These are phyloP conservation scores for Spilosoma lubricipeda DNA, from an alignment of 2,888 invertebrate genomes.

Conservation along the genomic window DNA sequence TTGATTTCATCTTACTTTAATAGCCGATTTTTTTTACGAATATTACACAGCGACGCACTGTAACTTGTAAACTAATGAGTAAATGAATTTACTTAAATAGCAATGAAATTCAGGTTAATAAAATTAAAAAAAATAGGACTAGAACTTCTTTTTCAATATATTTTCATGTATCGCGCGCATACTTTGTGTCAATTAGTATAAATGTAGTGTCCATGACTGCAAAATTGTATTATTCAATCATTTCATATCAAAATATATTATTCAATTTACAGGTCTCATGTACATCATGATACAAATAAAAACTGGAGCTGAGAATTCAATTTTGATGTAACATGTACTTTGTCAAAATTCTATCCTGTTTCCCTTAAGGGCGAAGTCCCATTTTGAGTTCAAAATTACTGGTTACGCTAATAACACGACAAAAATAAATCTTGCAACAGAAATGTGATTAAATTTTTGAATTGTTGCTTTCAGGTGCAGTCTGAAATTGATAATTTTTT, in stretches of 20 bases:
- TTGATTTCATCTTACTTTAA: neutral
- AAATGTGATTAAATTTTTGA: constrained; percentile 49
- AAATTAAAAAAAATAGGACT: neutral
- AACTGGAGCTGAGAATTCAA: constrained; percentile 10
- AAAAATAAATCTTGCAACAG: too few species aligned
- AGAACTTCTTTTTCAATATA: too few species aligned
- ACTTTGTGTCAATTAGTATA: neutral
- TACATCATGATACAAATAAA: constrained; percentile 1
- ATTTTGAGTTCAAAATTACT: constrained; percentile 23
- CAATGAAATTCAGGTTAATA: neutral
- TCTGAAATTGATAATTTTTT: constrained; percentile 29
- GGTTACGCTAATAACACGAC: too few species aligned
- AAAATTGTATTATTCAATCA: constrained; percentile 1
- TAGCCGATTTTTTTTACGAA: neutral
- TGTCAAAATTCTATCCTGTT: constrained; percentile 10
- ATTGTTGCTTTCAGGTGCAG: constrained; percentile 30
- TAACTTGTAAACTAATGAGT: neutral
- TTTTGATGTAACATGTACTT: constrained; percentile 16
- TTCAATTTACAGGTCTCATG: neutral
- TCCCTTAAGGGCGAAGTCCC: constrained; percentile 14
- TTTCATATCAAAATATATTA: neutral
- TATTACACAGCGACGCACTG: too few species aligned
- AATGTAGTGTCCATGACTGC: neutral
- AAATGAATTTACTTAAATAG: neutral
- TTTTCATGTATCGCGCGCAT: neutral